Evolutionary conservation across 2,797 vertebrate genomes (phyloP), one percentile per base, ranked within the genome.

Genomic region (Sebastes steindachneri): DNA sequence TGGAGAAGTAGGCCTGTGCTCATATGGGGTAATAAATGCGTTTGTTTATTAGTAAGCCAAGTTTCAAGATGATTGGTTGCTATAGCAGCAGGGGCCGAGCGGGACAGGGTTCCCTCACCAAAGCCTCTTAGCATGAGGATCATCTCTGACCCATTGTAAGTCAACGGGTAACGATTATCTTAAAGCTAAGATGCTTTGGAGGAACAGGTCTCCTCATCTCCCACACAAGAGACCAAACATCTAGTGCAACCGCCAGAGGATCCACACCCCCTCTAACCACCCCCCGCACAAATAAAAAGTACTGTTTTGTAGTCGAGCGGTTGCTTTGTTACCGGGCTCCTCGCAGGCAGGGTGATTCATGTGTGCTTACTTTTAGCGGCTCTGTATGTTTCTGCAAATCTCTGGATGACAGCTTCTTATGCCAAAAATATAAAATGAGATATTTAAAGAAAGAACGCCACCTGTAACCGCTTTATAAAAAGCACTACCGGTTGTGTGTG

Each of bases 61-160:
- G 69, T 81, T 87, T 84, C 41, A 77, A 68, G 69, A 80, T 10
- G 76, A 73, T 59, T 77, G 84, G 75, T 37, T 72, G 79, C 73
- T 87, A 68, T 12, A 77, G 68, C 69, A 15, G 77, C 21, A 26
- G 25, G 37, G 59, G 31, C 63, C 63, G 75, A 57, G 77, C 72
- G 4, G 85, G 66, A 85, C 82, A 33, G 70, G 79, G 73, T 68
- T 80, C 78, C 81, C 76, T 7, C n/a, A 23, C 41, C 73, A 83
- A 89, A 90, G 83, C 91, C 83, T 90, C 89, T 92, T 92, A 90
- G 78, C 68, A 79, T 41, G 75, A 79, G 84, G 88, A 93, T 91
- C 86, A 89, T 89, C 82, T 86, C 82, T 74, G 82, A 86, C 87
- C 89, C 63, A 80, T 85, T 88, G 82, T 83, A 75, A 88, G 86